Evolutionary conservation across 2,797 vertebrate species (phyloP).

Genomic region (Danio albolineatus): DNA sequence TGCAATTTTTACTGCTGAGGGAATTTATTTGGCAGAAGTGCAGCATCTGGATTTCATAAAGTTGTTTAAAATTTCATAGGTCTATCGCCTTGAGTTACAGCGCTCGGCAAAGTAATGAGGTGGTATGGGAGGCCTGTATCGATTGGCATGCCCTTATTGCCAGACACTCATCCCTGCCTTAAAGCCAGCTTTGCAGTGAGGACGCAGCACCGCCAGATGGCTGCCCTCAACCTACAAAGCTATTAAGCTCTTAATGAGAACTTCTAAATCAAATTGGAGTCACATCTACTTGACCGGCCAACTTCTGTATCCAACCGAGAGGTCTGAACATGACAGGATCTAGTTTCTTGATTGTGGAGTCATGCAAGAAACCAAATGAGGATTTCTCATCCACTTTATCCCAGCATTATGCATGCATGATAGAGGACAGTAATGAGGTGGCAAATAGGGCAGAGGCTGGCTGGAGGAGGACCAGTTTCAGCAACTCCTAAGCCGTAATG

Average conservation of each 20-base stretch:
- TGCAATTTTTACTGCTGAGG: constrained; percentile 24
- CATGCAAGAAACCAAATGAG: constrained; percentile 46
- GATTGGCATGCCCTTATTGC: constrained; percentile 53
- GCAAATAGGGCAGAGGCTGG: constrained; percentile 8
- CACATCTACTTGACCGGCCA: constrained; percentile 18
- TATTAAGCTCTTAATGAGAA: constrained; percentile 55
- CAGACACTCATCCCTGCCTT: constrained; percentile 38
- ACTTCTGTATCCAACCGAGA: neutral
- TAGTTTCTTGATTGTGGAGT: neutral
- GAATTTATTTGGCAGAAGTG: constrained; percentile 44
- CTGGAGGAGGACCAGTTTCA: constrained; percentile 34
- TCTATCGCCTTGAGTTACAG: constrained; percentile 66
- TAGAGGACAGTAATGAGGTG: constrained; percentile 37
- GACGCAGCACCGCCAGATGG: constrained; percentile 50
- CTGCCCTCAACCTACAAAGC: constrained; percentile 55
- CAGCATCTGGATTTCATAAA: constrained; percentile 62
- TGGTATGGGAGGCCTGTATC: constrained; percentile 60
- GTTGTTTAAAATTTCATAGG: constrained; percentile 67
- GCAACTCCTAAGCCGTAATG: constrained; percentile 50
- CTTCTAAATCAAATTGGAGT: constrained; percentile 27
- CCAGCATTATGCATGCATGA: constrained; percentile 57
- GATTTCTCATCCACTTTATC: constrained; percentile 40
- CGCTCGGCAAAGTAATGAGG: constrained; percentile 62
- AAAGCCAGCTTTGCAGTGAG: constrained; percentile 45
- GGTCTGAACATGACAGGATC: neutral